Percentiles rank a stretch among this genome's conserved stretches.
Conservation (phyloP, 2,797 vertebrate species). For the Merluccius polli region DNA sequence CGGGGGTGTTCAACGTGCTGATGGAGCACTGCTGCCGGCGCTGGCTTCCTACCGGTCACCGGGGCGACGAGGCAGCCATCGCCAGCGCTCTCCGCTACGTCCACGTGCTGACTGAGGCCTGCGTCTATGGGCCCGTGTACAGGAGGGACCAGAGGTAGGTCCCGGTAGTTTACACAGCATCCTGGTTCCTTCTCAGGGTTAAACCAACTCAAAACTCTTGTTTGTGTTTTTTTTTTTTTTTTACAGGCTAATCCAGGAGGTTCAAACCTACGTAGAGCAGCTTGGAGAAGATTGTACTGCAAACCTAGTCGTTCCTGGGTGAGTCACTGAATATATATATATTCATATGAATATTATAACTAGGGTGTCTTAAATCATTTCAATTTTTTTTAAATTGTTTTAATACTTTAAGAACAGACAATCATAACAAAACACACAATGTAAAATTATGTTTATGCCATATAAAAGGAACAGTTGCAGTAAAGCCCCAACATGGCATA, state of each 20-base stretch:
- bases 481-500: neutral
- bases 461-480: no score
- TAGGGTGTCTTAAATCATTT: no score
- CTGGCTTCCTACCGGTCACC: constrained; percentile 71
- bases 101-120: constrained; percentile 83
- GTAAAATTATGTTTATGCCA: no score
- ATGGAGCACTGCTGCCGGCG: constrained; percentile 83
- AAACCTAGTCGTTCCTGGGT: constrained; percentile 79
- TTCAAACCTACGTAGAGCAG: constrained; percentile 84
- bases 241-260: constrained; percentile 84
- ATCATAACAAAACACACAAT: neutral
- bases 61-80: constrained; percentile 28
- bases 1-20: constrained; percentile 85
- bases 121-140: constrained; percentile 87
- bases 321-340: constrained; percentile 1
- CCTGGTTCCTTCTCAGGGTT: neutral
- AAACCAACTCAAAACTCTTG: neutral
- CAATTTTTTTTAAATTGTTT: no score
- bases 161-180: neutral
- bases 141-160: constrained; percentile 88
- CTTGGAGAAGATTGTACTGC: constrained; percentile 80
- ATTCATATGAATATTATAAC: neutral
- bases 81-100: constrained; percentile 71
- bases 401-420: no score
- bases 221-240: neutral